Conservation (phyloP, 1,140 invertebrate species). For the Leptoteleia sp. region DNA sequence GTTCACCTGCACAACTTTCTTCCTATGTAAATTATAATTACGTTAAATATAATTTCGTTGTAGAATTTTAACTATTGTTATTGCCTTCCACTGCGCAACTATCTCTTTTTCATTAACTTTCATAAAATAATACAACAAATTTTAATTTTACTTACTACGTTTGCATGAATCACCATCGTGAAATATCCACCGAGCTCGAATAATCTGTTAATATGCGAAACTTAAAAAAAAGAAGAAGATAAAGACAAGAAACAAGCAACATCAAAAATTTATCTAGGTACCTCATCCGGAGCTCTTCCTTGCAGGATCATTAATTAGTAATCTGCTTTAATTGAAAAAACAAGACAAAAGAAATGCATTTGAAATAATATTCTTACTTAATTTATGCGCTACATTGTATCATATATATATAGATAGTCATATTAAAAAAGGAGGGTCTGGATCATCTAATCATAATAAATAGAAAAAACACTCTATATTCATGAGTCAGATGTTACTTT, state of each 20-base stretch:
- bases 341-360: slow-evolving; percentile 28
- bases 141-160: slow-evolving; percentile 53
- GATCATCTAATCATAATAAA: slow-evolving; percentile 63
- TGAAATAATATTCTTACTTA: slow-evolving; percentile 11
- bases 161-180: slow-evolving; percentile 60
- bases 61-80: slow-evolving; percentile 54
- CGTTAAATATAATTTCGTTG: slow-evolving; percentile 65
- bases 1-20: slow-evolving; percentile 59
- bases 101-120: slow-evolving; percentile 12
- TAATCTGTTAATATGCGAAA: slow-evolving; percentile 43
- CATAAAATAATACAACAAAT: slow-evolving; percentile 34
- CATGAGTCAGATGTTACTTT: slow-evolving; percentile 72
- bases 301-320: slow-evolving; percentile 44
- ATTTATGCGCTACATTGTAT: no score
- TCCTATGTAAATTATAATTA: slow-evolving; percentile 67
- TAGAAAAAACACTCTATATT: slow-evolving; percentile 61
- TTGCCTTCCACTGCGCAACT: slow-evolving; percentile 17
- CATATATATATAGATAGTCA: no score
- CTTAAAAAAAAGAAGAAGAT: slow-evolving; percentile 20
- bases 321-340: slow-evolving; percentile 31
- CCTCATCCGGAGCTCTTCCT: slow-evolving; percentile 65
- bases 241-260: slow-evolving; percentile 43
- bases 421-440: slow-evolving; percentile 55
- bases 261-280: slow-evolving; percentile 38
- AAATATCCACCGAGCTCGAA: slow-evolving; percentile 44